Base-by-base conservation (phyloP, 64 coral and sea anemone species). In the Dendrophyllia cribrosa region DNA sequence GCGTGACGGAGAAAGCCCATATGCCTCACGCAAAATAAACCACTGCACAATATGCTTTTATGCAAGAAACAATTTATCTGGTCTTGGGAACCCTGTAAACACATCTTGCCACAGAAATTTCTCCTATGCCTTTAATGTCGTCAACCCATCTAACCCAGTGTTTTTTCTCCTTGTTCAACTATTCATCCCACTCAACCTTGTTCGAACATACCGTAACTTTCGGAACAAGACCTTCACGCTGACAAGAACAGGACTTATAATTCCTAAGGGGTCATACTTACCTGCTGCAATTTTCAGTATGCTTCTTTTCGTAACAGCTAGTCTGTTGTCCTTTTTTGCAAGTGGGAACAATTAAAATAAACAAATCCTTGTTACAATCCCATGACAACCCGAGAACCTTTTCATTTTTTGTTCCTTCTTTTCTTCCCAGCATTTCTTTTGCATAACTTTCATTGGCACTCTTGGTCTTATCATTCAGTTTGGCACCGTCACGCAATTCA, bases 131-230 rank as follows among this genome's bases (percentile, higher is more conserved):
- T 51, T 90, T 64, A 7, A 90, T 20, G 49, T 90, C 76, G 8
- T 51, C 25, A 8, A 90, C 2, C 59, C 59, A 90, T 9, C 17
- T 20, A 51, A 77, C 45, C 59, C 88, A 90, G 44, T 47, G 75
- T 59, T 70, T 90, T 51, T 67, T 8, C 22, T 90, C 76, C 3
- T 51, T 53, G 0, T 4, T 44, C 56, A 90, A 66, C 47, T 81
- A 61, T 77, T 76, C 59, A 45, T 90, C 76, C 88, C 76, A 90
- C 47, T 71, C 88, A 43, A 78, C 20, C 21, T 80, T 81, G 34
- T 64, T 64, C 19, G 65, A 47, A 24, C 88, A 79, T n/a, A n/a
- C n/a, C n/a, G n/a, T 20, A 80, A 67, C 66, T 62, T 59, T 56
- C 81, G 88, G 20, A 81, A 81, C 20, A 90, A 56, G 49, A 77